Evolutionary conservation across 2,113 vertebrate genomes (phyloP), one percentile per base, ranked within the genome.

Genomic region (Xenopus borealis): DNA sequence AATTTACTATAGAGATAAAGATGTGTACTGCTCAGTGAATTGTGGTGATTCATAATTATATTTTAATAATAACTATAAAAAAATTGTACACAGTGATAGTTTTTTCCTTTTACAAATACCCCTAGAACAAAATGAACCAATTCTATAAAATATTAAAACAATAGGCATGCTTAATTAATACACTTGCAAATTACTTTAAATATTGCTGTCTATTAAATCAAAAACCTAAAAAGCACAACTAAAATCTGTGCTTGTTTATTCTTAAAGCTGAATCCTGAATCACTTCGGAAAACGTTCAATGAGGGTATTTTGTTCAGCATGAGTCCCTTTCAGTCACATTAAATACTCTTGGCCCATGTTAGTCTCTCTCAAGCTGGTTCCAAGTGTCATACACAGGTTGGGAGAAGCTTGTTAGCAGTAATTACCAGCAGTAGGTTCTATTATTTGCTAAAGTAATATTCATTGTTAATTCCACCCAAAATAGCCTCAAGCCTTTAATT

Each of bases 401-500:
- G 88, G 85, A 82, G 86, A 91, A 89, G 84, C 90, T 89, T 89
- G 89, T 92, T 88, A 91, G 88, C 85, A 85, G 91, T 95, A 94
- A 96, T 95, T 93, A 94, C 92, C 90, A 91, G 90, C 91, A 86
- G 86, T 89, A 85, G 88, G 88, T 88, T 89, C 92, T 84, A 94
- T 91, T 93, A 90, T 94, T 91, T 80, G 80, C 86, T 87, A 89
- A 93, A 93, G 88, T 95, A 92, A 93, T 95, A 95, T 93, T 91
- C 91, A 82, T 82, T 90, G 86, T 88, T 93, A 94, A 96, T 93
- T 92, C 93, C 91, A 88, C 87, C 87, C 84, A 88, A 88, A 93
- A 92, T 89, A 91, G 87, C 90, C 89, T 91, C 81, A 70, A 89
- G 88, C 86, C 83, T 92, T 91, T 93, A 87, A 88, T 88, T 89